Evolutionary conservation across 2,113 vertebrate species (phyloP).

Genomic region (Oceanites oceanicus): DNA sequence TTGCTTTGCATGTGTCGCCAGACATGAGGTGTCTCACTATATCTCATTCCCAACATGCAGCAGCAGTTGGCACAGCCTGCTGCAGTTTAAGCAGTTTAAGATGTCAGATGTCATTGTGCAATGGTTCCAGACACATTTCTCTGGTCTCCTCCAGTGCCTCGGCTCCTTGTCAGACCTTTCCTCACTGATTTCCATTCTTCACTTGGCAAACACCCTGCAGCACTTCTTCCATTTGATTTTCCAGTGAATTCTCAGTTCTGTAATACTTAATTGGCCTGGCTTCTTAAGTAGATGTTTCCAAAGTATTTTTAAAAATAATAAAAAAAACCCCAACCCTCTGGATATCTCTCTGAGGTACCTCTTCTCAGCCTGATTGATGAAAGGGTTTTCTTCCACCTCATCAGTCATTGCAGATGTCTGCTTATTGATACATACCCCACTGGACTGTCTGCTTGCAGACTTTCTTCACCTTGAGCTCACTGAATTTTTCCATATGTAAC

Average conservation of each 20-base stretch:
- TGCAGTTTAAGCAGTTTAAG: not conserved
- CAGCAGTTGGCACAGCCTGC: not conserved
- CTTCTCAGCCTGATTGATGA: not conserved
- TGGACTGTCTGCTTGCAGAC: not conserved
- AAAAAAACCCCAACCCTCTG: not conserved
- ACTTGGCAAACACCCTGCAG: not conserved
- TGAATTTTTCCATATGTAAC: not conserved
- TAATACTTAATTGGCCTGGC: not conserved
- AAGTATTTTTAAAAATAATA: not conserved
- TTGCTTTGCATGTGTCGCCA: not conserved
- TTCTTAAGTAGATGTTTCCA: not conserved
- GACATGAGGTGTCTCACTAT: not conserved
- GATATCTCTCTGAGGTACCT: not conserved
- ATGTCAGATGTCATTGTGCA: not conserved
- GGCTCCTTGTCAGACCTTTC: not conserved
- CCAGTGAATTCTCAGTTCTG: not conserved
- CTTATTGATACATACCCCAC: not conserved
- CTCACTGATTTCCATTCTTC: slow-evolving; percentile 2
- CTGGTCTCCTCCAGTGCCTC: not conserved
- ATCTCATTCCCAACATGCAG: not conserved
- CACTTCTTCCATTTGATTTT: not conserved
- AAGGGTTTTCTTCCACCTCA: not conserved
- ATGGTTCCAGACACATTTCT: not conserved
- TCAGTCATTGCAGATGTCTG: not conserved
- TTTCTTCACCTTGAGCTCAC: not conserved